phyloP scores from a whole-genome alignment of 2,888 invertebrate species.

The Caradrina clavipalpis region DNA sequence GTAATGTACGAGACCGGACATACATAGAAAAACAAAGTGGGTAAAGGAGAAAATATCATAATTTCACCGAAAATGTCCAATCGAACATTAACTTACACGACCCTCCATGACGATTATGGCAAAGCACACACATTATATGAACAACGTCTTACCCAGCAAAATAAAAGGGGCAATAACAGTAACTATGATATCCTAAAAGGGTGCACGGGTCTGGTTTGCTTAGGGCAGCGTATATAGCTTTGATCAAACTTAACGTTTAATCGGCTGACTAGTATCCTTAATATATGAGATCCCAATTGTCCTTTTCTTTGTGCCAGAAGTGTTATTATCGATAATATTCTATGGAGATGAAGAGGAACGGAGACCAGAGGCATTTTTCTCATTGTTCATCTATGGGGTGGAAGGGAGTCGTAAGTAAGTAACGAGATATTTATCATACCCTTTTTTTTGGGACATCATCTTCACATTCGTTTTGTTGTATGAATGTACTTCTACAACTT shows the following conservation, averaged over 20 bases:
- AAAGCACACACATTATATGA: constrained; percentile 62
- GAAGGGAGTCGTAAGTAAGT: neutral
- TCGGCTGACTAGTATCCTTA: constrained; percentile 66
- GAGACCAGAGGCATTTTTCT: constrained; percentile 3
- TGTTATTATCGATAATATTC: constrained; percentile 41
- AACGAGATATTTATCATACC: neutral
- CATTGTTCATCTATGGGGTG: neutral
- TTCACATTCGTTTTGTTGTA: too few species aligned
- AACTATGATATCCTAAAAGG: constrained; percentile 63
- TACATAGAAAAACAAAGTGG: constrained; percentile 18
- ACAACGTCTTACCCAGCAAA: constrained; percentile 64
- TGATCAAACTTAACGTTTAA: constrained; percentile 71
- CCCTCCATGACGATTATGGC: constrained; percentile 51
- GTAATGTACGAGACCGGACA: neutral
- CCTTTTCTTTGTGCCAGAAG: constrained; percentile 29
- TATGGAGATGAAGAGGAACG: constrained; percentile 6
- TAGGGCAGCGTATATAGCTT: constrained; percentile 65
- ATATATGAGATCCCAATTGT: constrained; percentile 53
- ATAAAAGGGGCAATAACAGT: constrained; percentile 65
- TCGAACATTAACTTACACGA: constrained; percentile 52
- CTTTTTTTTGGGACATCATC: too few species aligned
- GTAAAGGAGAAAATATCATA: constrained; percentile 36
- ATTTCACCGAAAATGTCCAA: constrained; percentile 32
- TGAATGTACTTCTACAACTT: too few species aligned
- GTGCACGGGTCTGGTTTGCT: constrained; percentile 61